phyloP scores from a whole-genome alignment of 1,140 invertebrate species.

The Nasonia longicornis region DNA sequence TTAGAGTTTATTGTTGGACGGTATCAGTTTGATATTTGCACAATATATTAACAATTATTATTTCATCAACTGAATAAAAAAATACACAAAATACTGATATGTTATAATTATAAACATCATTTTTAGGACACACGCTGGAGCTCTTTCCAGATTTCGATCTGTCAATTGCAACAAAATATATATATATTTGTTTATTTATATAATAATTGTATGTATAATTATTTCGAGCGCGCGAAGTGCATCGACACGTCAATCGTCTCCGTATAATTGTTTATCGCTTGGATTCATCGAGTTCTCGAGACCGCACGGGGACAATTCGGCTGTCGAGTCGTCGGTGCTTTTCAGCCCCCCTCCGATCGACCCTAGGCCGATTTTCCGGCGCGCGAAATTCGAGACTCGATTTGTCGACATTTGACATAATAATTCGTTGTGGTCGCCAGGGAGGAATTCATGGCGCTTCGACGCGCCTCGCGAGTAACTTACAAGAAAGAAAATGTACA shows the following conservation, averaged over 20 bases:
- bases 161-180: conserved; percentile 61
- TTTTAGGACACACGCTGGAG: conserved; percentile 62
- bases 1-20: conserved; percentile 68
- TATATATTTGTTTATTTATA: conserved; percentile 58
- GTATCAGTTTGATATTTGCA: conserved; percentile 68
- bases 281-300: neutral
- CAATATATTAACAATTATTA: conserved; percentile 68
- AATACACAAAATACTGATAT: conserved; percentile 68
- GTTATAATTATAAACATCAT: conserved; percentile 58
- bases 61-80: conserved; percentile 62
- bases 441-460: conserved; percentile 15
- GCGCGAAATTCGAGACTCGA: neutral
- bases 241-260: conserved; percentile 13
- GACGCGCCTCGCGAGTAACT: conserved; percentile 28
- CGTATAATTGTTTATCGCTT: neutral
- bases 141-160: conserved; percentile 61
- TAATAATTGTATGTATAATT: conserved; percentile 60
- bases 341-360: conserved; percentile 46
- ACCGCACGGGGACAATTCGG: conserved; percentile 40
- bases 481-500: conserved; percentile 57
- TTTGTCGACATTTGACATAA: neutral
- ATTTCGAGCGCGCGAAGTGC: conserved; percentile 45
- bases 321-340: conserved; percentile 49
- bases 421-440: neutral
- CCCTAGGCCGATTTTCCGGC: neutral